Base-by-base conservation (phyloP, 2,797 vertebrate genomes). In the Chelidonichthys spinosus region DNA sequence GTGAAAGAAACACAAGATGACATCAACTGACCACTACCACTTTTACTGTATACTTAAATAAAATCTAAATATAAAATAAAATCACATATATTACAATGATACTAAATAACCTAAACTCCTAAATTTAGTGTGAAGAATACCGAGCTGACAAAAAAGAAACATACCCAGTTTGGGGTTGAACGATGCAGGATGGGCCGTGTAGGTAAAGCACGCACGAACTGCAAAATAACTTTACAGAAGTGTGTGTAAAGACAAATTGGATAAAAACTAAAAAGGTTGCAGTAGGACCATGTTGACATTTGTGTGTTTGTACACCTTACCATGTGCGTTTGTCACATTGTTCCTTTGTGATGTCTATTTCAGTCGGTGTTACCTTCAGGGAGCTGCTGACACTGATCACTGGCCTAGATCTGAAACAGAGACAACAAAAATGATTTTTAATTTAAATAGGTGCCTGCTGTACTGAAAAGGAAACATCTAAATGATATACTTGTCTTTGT, bases 111-210 rank as follows among this genome's bases (percentile, higher is more conserved):
- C 35, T 35, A 47, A 47, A 46, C 4, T 7, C 2, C 17, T 18
- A 49, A 2, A 58, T 44, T 63, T 11, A 14, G 6, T 33, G 3
- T 32, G 6, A 78, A 39, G 13, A 54, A n/a, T 1, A n/a, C 4
- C 42, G 6, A 79, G 50, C 0, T 17, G 33, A 63, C 2, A 72
- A 6, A 42, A 36, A 66, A 5, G 61, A 58, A 78, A 96, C 97
- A 95, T 92, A 98, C 97, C 87, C 92, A 98, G 92, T 81, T 82
- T 88, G 74, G 93, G 93, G 85, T 93, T 96, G 87, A 96, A 96
- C 3, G 91, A 82, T 14, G 78, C 78, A 8, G 95, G 92, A 58
- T 93, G 94, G 61, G 96, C 91, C 46, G 94, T 95, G 76, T 97
- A 98, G 59, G 92, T 89, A 72, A 97, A 97, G 83, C 97, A 98